phyloP scores from a whole-genome alignment of 2,888 invertebrate species.

The Tetanocera ferruginea region DNA sequence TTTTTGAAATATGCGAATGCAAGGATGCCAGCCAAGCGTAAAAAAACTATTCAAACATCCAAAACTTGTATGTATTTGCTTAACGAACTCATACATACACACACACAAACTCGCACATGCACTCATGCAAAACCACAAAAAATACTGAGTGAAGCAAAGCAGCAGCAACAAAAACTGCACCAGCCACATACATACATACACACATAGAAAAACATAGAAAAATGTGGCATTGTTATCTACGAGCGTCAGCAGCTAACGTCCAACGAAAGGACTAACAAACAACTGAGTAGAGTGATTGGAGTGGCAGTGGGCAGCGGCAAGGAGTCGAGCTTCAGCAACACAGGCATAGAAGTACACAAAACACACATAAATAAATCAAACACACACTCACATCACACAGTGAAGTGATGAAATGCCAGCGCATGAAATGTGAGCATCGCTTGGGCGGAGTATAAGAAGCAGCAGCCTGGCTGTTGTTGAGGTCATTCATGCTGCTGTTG shows the following conservation, averaged over 20 bases:
- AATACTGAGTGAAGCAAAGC: background rate
- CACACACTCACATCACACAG: background rate
- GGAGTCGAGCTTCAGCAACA: background rate
- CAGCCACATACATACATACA: slow-evolving; percentile 6
- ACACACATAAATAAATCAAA: slow-evolving; percentile 2
- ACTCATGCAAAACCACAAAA: slow-evolving; percentile 25
- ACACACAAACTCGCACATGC: slow-evolving; percentile 21
- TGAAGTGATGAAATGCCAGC: slow-evolving; percentile 26
- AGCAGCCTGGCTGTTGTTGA: background rate
- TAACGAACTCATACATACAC: slow-evolving; percentile 12
- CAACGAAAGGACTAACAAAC: slow-evolving; percentile 22
- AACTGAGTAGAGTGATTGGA: background rate
- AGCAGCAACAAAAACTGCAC: slow-evolving; percentile 24
- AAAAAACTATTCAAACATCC: slow-evolving; percentile 19
- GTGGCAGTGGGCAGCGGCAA: background rate
- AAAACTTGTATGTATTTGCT: background rate
- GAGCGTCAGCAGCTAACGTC: slow-evolving; percentile 25
- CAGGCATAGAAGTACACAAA: background rate
- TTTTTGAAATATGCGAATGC: slow-evolving; percentile 16
- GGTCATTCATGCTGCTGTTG: slow-evolving; percentile 13
- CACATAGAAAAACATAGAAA: background rate
- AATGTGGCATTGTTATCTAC: slow-evolving; percentile 33
- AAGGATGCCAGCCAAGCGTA: slow-evolving; percentile 11
- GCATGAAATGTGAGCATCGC: slow-evolving; percentile 2
- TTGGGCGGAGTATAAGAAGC: background rate